Base-by-base conservation (phyloP, 2,113 vertebrate genomes). In the Hymenochirus boettgeri region DNA sequence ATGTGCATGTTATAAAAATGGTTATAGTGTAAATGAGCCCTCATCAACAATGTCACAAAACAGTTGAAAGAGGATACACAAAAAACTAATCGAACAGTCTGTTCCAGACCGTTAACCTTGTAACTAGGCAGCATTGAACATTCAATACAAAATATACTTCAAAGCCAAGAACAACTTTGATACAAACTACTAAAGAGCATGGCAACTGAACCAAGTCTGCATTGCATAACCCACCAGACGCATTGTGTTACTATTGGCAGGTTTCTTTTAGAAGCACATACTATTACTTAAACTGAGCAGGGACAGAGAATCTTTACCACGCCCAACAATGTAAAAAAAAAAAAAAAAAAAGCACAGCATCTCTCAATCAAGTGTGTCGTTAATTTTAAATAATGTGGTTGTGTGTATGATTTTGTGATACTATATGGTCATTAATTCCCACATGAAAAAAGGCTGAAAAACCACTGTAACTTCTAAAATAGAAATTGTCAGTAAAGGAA, bases 161-260 rank as follows among this genome's bases (percentile, higher is more conserved):
- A 37, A 27, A n/a, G 47, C 51, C 29, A 48, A 51, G 2, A 52
- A 39, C n/a, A 37, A 15, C 18, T 35, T 7, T 37, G 47, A 24
- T 51, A 62, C 60, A 62, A 37, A 51, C 13, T 62, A 62, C 61
- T 18, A 10, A 1, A 13, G 5, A 7, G 52, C 51, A 47, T 46
- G 10, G 39, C 8, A 31, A 61, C 25, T 22, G 19, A 48, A 48
- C 12, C 7, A 13, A 33, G 26, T 18, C 45, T 13, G 25, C 19
- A 48, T 21, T 29, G 42, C 5, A 5, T 6, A n/a, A n/a, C n/a
- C n/a, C n/a, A n/a, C 5, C 5, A 6, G n/a, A 15, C 25, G 31
- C 15, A 60, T 27, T 48, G 11, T 21, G 23, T 61, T 45, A 18
- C 7, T 61, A 48, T 22, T 31, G 25, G 42, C 37, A 8, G 27